Evolutionary conservation across 2,113 vertebrate genomes (phyloP), one percentile per base, ranked within the genome.

Genomic region (Chunga burmeisteri): DNA sequence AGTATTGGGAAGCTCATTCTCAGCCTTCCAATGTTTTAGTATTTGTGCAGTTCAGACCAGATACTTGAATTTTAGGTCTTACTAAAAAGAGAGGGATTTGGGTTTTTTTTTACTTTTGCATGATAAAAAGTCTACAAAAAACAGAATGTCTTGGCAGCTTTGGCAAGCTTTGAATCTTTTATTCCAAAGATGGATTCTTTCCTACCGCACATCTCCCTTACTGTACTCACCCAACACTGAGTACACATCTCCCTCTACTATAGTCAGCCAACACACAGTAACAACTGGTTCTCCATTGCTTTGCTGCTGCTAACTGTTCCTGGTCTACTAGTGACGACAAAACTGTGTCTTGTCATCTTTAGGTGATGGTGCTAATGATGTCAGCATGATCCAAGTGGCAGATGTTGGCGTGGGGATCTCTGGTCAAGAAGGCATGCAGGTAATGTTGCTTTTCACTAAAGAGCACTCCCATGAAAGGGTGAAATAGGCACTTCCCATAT

Each of bases 401-500:
- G 99, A 99, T 62, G 99, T 99, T 66, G 99, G 99, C 3, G 99
- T 99, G 90, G 99, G 99, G 40, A 99, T 99, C 96, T 99, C 99
- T 3, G 99, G 99, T 95, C 99, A 99, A 97, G 99, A 99, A 93
- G 99, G 99, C 96, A 99, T 99, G 99, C 99, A 99, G 99, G 99
- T 99, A 98, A 98, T 90, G 40, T 87, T 81, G 34, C 80, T 80
- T 1, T 68, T 89, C 73, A 46, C 32, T 78, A 42, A 53, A 81
- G 88, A 63, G 13, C 34, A 40, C n/a, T 81, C 44, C 42, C 30
- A 25, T 75, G 78, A 86, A 59, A 32, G 52, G 10, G 1, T 68
- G 73, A 59, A 70, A 75, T 22, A 68, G 62, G n/a, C 47, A 32
- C 13, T 92, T 90, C 36, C 70, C 29, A 1, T n/a, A 47, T 36